These are phyloP conservation scores for Ephydatia muelleri DNA, from an alignment of 37 sponge, comb jelly and placozoan species.

Conservation along the genomic window DNA sequence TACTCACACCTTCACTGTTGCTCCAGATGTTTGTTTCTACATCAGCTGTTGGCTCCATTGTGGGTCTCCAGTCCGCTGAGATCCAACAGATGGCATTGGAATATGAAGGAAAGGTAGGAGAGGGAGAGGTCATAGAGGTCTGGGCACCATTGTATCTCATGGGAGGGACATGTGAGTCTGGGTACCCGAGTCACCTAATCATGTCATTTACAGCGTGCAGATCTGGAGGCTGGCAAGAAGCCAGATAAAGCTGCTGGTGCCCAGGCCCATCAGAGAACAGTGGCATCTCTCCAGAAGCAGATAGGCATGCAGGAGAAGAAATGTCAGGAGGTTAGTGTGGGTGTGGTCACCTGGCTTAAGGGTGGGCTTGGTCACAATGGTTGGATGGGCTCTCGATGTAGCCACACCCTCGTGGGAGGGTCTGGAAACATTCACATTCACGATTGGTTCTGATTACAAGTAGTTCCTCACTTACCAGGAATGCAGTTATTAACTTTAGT, in stretches of 20 bases:
- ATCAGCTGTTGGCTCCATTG: constrained; percentile 83
- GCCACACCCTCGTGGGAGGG: background rate
- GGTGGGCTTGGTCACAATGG: background rate
- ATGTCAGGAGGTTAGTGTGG: constrained; percentile 51
- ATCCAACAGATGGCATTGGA: constrained; percentile 85
- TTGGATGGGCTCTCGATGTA: background rate
- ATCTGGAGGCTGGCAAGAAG: constrained; percentile 61
- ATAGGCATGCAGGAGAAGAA: constrained; percentile 68
- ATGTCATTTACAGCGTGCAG: constrained; percentile 49
- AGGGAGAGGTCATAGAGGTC: background rate
- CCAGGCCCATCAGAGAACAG: constrained; percentile 77
- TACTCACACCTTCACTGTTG: background rate
- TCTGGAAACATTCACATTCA: background rate
- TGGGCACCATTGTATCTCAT: background rate
- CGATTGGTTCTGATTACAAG: background rate
- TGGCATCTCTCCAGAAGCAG: constrained; percentile 78
- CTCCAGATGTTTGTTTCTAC: constrained; percentile 57
- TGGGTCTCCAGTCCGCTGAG: constrained; percentile 86
- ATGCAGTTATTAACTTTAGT: background rate
- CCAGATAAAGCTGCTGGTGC: constrained; percentile 64
- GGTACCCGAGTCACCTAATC: background rate
- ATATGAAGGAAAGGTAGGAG: constrained; percentile 78
- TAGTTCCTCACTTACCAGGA: background rate
- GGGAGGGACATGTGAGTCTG: too few relatives aligned
- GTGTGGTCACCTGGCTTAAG: background rate